Evolutionary conservation across 2,888 invertebrate genomes (phyloP).

Genomic region (Sphinx pinastri): DNA sequence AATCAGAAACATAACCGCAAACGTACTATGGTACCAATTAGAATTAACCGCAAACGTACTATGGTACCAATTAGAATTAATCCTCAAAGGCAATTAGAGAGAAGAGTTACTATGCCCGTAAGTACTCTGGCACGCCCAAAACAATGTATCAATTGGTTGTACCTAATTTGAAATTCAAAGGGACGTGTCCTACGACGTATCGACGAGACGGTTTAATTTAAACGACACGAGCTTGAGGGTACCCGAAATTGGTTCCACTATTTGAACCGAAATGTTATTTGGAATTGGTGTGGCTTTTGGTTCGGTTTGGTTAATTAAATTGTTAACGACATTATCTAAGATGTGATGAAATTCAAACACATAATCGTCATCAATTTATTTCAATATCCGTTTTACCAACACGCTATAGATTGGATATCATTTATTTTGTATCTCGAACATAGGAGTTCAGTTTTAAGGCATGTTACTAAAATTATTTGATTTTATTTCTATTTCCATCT

Average conservation of each 20-base stretch:
- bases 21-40: too few species aligned
- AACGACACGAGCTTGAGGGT: slow-evolving; percentile 12
- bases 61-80: not conserved
- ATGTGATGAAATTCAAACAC: too few species aligned
- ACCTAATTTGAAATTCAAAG: slow-evolving; percentile 39
- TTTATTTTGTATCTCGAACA: too few species aligned
- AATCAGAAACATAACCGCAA: too few species aligned
- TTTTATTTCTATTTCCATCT: too few species aligned
- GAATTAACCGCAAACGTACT: not conserved
- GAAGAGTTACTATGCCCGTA: not conserved
- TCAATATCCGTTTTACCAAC: too few species aligned
- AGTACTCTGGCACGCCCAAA: slow-evolving; percentile 20
- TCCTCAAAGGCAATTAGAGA: slow-evolving; percentile 1
- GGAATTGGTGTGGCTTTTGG: not conserved
- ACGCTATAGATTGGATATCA: too few species aligned
- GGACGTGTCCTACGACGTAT: slow-evolving; percentile 20
- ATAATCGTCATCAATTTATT: too few species aligned
- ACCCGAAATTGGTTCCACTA: slow-evolving; percentile 16
- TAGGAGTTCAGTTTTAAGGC: too few species aligned
- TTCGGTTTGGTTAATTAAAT: not conserved
- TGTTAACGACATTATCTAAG: too few species aligned
- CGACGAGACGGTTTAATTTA: slow-evolving; percentile 23
- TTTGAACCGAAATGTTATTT: slow-evolving; percentile 4
- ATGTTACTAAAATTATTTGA: too few species aligned
- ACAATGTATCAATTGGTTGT: slow-evolving; percentile 29